Evolutionary conservation across 2,888 invertebrate species (phyloP), one percentile per base, ranked within the genome.

Genomic region (Autographa gamma): DNA sequence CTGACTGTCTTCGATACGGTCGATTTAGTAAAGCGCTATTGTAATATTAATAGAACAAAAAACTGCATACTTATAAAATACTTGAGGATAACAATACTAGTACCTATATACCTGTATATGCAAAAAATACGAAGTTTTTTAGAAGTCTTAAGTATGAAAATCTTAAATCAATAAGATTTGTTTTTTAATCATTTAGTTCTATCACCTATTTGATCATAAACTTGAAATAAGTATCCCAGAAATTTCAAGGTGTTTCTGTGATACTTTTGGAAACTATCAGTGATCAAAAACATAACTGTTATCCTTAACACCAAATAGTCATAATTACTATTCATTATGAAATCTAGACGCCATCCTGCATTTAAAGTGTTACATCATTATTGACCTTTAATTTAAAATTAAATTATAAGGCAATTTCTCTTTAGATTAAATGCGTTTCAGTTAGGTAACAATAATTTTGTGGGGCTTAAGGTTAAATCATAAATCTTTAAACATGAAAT

Each of bases 1-100:
- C 31, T 34, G 9, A 71, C 54, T 73, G 75, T 78, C 66, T 63
- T 81, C 54, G 66, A 54, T 72, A 59, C 59, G 64, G 58, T 66
- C 18, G 11, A 54, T 81, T 63, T 72, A 59, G 31, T 62, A 38
- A 54, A 72, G 65, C 5, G 6, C n/a, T 56, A 56, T 56, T 25
- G 54, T 56, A 19, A 54, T 19, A 19, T 19, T 19, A 19, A 8
- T 18, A 19, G 19, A 19, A 54, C 9, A 18, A 54, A 48, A 19
- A 54, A 59, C 14, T 77, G 32, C 16, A 60, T 38, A 54, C 56
- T 19, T 25, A 56, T 25, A 25, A 18, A 56, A 56, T 56, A 56
- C n/a, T 32, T 48, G 43, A 11, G 63, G 9, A 63, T 11, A 52
- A 9, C n/a, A 38, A 38, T 38, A 16, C 48, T 18, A 18, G 19